Percentiles rank a stretch among this genome's conserved stretches.
Evolutionary conservation across 2,797 vertebrate species (phyloP).

Genomic region (Macropus fuliginosus): DNA sequence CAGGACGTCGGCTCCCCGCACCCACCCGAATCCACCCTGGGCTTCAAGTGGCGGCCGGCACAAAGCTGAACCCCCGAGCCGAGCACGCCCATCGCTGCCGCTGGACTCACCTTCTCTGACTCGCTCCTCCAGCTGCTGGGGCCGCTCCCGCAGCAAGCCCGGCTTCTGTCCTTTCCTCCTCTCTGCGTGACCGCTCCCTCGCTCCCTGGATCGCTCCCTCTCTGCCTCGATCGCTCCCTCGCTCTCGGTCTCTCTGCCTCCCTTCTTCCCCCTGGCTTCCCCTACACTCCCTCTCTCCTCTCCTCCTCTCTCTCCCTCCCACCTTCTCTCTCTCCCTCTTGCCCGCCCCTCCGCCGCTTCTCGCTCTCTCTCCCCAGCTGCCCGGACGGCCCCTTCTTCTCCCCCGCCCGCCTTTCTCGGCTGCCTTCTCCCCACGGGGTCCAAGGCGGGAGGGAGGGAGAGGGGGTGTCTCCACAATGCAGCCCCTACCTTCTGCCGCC

Average conservation of each 20-base stretch:
- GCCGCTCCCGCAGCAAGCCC: constrained; percentile 39
- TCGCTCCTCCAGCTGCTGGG: neutral
- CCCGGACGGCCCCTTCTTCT: neutral
- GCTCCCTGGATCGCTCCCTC: constrained; percentile 1
- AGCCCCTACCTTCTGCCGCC: constrained; percentile 26
- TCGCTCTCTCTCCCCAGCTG: neutral
- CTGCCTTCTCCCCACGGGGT: neutral
- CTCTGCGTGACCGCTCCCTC: neutral
- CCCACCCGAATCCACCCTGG: neutral
- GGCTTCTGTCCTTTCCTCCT: constrained; percentile 41
- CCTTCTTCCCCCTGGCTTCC: neutral
- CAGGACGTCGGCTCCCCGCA: neutral
- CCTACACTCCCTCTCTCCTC: neutral
- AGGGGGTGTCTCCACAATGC: constrained; percentile 1
- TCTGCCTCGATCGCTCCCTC: constrained; percentile 12
- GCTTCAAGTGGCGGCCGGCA: neutral
- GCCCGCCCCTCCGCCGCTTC: neutral
- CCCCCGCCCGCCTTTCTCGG: constrained; percentile 15
- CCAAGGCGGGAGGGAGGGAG: neutral
- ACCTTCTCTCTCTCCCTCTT: neutral
- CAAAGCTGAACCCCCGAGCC: neutral
- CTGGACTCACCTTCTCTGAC: neutral
- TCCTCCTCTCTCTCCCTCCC: neutral
- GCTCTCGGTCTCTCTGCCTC: constrained; percentile 16
- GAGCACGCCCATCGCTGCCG: neutral